Percentiles rank a stretch among this genome's conserved stretches.
phyloP scores from a whole-genome alignment of 2,888 invertebrate species.

The Crossocerus cetratus region DNA sequence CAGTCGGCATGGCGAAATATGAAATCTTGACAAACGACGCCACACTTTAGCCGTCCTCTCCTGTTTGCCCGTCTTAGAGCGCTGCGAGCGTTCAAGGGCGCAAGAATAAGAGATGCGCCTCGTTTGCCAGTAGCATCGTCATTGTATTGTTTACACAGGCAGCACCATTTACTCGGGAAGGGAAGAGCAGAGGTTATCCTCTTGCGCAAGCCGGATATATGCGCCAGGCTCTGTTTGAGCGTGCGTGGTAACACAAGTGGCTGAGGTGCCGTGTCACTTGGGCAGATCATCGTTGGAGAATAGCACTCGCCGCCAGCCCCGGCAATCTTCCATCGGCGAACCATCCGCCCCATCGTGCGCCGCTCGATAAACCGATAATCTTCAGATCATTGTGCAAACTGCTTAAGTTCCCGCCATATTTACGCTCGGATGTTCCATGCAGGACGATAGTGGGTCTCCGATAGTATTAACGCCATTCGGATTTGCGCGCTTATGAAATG shows the following conservation, averaged over 20 bases:
- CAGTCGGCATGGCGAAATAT: neutral
- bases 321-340: neutral
- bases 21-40: slow-evolving; percentile 8
- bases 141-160: slow-evolving; percentile 9
- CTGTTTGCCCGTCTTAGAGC: slow-evolving; percentile 9
- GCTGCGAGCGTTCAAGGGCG: neutral
- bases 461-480: too few relatives aligned
- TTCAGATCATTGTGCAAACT: neutral
- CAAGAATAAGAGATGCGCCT: slow-evolving; percentile 2
- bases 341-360: neutral
- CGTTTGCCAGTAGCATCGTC: neutral
- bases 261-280: slow-evolving; percentile 18
- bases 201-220: slow-evolving; percentile 11
- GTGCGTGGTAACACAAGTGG: slow-evolving; percentile 25
- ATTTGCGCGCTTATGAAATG: too few relatives aligned
- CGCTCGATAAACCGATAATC: neutral
- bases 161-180: slow-evolving; percentile 19
- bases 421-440: too few relatives aligned
- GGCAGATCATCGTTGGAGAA: slow-evolving; percentile 17
- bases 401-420: too few relatives aligned
- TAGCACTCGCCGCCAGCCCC: slow-evolving; percentile 13
- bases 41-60: neutral
- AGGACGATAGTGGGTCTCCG: too few relatives aligned
- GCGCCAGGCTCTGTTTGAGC: slow-evolving; percentile 28
- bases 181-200: slow-evolving; percentile 8